Percentiles rank a stretch among this genome's conserved stretches.
Conservation (phyloP, 2,888 invertebrate genomes). For the Lepidochitona cinerea region DNA sequence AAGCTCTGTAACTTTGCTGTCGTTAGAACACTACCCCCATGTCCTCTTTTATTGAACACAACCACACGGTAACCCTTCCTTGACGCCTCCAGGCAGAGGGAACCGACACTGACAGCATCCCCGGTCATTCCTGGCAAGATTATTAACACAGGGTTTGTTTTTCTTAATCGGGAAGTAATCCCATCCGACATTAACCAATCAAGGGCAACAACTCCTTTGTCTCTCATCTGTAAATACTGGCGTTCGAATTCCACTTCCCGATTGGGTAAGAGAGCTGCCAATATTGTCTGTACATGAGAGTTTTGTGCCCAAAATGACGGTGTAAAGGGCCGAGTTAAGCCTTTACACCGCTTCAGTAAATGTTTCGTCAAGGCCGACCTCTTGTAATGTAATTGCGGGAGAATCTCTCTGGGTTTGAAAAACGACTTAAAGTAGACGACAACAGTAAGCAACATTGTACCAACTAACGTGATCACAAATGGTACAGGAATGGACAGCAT, state of each 20-base stretch:
- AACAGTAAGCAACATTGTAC: conserved; percentile 41
- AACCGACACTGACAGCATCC: conserved; percentile 40
- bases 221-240: conserved; percentile 59
- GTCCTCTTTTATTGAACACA: conserved; percentile 61
- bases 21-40: conserved; percentile 50
- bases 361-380: conserved; percentile 56
- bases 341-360: conserved; percentile 50
- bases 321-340: conserved; percentile 46
- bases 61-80: conserved; percentile 53
- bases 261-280: conserved; percentile 38
- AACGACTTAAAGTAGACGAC: conserved; percentile 43
- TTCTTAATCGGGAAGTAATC: conserved; percentile 4
- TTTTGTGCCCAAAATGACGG: conserved; percentile 52
- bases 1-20: conserved; percentile 56
- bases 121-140: conserved; percentile 55
- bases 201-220: conserved; percentile 59
- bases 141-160: conserved; percentile 39
- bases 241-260: conserved; percentile 37
- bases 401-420: conserved; percentile 31
- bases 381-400: conserved; percentile 54
- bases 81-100: conserved; percentile 43
- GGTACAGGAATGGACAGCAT: conserved; percentile 16
- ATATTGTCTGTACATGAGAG: conserved; percentile 56
- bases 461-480: conserved; percentile 19
- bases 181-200: conserved; percentile 51